Percentiles rank a stretch among this genome's conserved stretches.
These are phyloP conservation scores for Agrenia bidenticulata DNA, from an alignment of 2,888 invertebrate genomes.

Conservation along the genomic window DNA sequence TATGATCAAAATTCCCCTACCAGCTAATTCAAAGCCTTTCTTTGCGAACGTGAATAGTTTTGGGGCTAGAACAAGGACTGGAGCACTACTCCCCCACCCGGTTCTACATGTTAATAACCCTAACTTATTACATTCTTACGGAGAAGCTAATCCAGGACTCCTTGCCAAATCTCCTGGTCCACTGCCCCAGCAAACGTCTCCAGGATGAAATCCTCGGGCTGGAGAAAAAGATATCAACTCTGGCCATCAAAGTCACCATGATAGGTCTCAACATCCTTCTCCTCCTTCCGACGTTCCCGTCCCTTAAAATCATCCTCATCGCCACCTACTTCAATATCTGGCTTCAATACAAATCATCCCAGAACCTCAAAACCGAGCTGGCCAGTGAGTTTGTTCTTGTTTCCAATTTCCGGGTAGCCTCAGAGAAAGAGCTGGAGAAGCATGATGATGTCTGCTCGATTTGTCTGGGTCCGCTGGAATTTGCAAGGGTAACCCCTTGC, in stretches of 20 bases:
- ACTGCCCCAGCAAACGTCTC: slow-evolving; percentile 32
- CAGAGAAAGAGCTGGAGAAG: slow-evolving; percentile 65
- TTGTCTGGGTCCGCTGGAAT: slow-evolving; percentile 69
- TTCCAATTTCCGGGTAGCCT: slow-evolving; percentile 65
- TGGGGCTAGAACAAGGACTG: slow-evolving; percentile 73
- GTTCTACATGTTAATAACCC: slow-evolving; percentile 67
- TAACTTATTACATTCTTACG: slow-evolving; percentile 70
- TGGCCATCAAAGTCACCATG: slow-evolving; percentile 65
- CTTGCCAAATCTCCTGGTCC: slow-evolving; percentile 40
- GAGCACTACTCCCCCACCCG: slow-evolving; percentile 72
- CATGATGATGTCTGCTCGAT: slow-evolving; percentile 78
- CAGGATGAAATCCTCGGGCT: slow-evolving; percentile 57
- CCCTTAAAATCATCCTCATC: slow-evolving; percentile 63
- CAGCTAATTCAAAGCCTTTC: no score
- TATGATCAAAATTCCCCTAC: no score
- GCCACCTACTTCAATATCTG: slow-evolving; percentile 68
- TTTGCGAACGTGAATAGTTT: slow-evolving; percentile 58
- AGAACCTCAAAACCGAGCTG: slow-evolving; percentile 62
- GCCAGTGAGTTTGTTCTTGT: slow-evolving; percentile 65
- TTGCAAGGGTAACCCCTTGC: slow-evolving; percentile 75
- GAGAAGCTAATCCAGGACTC: slow-evolving; percentile 54
- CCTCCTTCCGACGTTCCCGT: slow-evolving; percentile 57
- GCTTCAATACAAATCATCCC: slow-evolving; percentile 66
- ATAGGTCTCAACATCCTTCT: slow-evolving; percentile 61
- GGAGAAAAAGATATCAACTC: slow-evolving; percentile 69